Conservation (phyloP, 2,888 invertebrate genomes). For the Didymodactylos carnosus region DNA sequence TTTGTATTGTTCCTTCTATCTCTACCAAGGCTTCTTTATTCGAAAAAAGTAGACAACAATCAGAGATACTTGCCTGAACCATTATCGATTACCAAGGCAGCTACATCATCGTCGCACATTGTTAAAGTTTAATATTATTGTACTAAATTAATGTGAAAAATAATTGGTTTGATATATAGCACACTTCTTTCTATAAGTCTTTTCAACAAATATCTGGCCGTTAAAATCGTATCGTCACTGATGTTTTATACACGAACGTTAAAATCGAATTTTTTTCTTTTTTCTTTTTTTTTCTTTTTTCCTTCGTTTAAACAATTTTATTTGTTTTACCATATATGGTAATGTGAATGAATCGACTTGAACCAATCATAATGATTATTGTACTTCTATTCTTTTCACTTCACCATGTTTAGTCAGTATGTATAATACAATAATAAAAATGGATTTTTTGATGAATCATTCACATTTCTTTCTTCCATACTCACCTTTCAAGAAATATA, state of each 20-base stretch:
- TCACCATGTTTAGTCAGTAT: too few relatives aligned
- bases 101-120: slow-evolving; percentile 15
- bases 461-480: too few relatives aligned
- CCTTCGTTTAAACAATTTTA: background rate
- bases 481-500: too few relatives aligned
- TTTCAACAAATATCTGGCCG: background rate
- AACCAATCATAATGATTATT: too few relatives aligned
- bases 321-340: background rate
- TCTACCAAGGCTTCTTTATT: too few relatives aligned
- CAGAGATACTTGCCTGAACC: slow-evolving; percentile 15
- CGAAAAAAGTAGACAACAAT: too few relatives aligned
- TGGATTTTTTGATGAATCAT: too few relatives aligned
- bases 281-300: background rate
- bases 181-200: background rate
- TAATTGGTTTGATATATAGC: background rate
- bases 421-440: too few relatives aligned
- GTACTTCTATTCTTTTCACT: too few relatives aligned
- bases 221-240: background rate
- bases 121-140: background rate
- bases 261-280: too few relatives aligned
- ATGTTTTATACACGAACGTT: too few relatives aligned
- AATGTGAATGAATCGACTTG: background rate
- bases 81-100: slow-evolving; percentile 15
- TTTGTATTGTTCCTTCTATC: too few relatives aligned
- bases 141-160: background rate